Percentiles rank a stretch among this genome's conserved stretches.
Conservation (phyloP, 2,888 invertebrate species). For the Latrodectus elegans region DNA sequence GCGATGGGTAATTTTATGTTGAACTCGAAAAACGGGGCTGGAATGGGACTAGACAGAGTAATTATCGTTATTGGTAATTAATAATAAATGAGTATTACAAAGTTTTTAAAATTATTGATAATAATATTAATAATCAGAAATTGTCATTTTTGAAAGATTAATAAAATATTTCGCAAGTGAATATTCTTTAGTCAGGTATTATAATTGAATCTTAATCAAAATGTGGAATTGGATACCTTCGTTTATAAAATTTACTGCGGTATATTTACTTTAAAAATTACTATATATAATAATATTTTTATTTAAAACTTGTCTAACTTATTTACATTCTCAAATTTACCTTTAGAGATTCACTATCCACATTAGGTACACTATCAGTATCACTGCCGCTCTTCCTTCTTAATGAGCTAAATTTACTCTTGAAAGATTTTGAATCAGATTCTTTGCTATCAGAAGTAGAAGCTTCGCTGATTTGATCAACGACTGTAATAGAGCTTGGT, state of each 20-base stretch:
- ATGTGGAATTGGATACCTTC: not conserved
- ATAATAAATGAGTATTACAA: too few species aligned
- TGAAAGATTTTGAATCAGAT: constrained; percentile 59
- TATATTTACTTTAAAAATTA: not conserved
- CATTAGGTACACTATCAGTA: constrained; percentile 57
- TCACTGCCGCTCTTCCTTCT: constrained; percentile 62
- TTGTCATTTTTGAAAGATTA: too few species aligned
- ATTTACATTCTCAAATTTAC: not conserved
- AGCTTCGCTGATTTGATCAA: not conserved
- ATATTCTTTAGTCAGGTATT: too few species aligned
- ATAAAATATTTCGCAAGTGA: too few species aligned
- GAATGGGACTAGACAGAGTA: too few species aligned
- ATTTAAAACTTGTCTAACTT: not conserved
- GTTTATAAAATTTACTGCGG: not conserved
- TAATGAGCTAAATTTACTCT: constrained; percentile 58
- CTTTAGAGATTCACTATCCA: constrained; percentile 57
- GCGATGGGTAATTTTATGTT: too few species aligned
- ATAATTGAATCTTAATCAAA: too few species aligned
- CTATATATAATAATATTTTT: not conserved
- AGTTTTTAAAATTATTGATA: too few species aligned
- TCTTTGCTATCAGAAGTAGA: constrained; percentile 19
- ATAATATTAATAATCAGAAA: too few species aligned
- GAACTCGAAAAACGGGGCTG: too few species aligned
- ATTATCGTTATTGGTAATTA: too few species aligned
- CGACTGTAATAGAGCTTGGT: not conserved